Percentiles rank a stretch among this genome's conserved stretches.
Evolutionary conservation across 2,888 invertebrate genomes (phyloP).

Genomic region (Xylota sylvarum): DNA sequence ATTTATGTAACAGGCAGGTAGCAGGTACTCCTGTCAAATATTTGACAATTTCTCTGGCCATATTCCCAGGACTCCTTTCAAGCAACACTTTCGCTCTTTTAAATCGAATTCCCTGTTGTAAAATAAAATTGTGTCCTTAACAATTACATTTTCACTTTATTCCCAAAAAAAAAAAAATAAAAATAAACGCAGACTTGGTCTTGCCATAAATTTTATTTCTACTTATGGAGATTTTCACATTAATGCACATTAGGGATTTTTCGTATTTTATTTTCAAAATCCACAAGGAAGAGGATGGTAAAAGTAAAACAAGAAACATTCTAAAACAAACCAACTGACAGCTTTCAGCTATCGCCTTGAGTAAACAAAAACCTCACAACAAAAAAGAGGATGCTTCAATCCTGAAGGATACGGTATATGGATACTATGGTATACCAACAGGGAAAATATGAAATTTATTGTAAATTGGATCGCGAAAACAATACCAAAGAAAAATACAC

Average conservation of each 20-base stretch:
- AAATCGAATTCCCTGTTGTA: conserved; percentile 20
- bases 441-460: conserved; percentile 42
- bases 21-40: conserved; percentile 27
- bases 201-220: conserved; percentile 25
- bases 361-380: conserved; percentile 19
- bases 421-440: too few species aligned
- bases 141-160: not conserved
- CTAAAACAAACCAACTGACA: conserved; percentile 27
- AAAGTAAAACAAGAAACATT: conserved; percentile 7
- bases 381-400: conserved; percentile 11
- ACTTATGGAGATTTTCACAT: conserved; percentile 41
- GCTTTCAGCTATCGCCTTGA: conserved; percentile 24
- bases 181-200: not conserved
- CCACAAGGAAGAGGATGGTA: not conserved
- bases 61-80: conserved; percentile 9
- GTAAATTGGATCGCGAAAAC: conserved; percentile 50
- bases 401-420: not conserved
- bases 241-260: conserved; percentile 39
- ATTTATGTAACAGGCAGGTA: conserved; percentile 19
- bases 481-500: conserved; percentile 25
- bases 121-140: conserved; percentile 16
- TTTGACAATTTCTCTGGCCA: conserved; percentile 26
- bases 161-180: not conserved
- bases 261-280: not conserved
- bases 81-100: conserved; percentile 13